Percentiles rank a stretch among this genome's conserved stretches.
Conservation (phyloP, 2,797 vertebrate species). For the Macropus fuliginosus region DNA sequence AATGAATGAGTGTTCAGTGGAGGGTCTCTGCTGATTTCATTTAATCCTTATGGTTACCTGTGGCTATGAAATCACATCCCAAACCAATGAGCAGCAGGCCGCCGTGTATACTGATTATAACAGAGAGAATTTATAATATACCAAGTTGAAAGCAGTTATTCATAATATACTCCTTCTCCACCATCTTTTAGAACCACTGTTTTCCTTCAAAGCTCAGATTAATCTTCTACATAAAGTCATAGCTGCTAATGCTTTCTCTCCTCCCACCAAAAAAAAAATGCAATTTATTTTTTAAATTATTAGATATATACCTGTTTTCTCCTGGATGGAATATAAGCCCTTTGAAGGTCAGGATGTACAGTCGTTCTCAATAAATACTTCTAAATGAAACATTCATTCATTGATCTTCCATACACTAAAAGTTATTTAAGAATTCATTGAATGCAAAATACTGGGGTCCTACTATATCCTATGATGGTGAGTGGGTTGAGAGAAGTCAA, state of each 20-base stretch:
- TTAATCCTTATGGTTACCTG: slow-evolving; percentile 69
- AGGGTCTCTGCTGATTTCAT: slow-evolving; percentile 69
- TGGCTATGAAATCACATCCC: slow-evolving; percentile 72
- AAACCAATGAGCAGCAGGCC: slow-evolving; percentile 62
- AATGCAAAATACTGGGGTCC: background rate
- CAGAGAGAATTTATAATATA: slow-evolving; percentile 4
- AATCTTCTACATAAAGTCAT: background rate
- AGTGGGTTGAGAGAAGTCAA: background rate
- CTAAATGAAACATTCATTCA: background rate
- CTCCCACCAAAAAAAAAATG: background rate
- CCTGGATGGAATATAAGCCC: background rate
- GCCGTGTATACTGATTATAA: slow-evolving; percentile 65
- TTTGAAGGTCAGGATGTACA: background rate
- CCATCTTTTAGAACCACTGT: background rate
- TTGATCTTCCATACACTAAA: background rate
- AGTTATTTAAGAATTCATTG: background rate
- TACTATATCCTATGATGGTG: background rate
- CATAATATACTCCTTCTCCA: background rate
- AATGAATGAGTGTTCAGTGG: slow-evolving; percentile 68
- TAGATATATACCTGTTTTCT: background rate
- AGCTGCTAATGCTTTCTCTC: background rate
- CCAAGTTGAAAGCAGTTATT: background rate
- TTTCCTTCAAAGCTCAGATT: background rate
- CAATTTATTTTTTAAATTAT: background rate
- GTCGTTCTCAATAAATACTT: background rate